Evolutionary conservation across 2,797 vertebrate species (phyloP).

Genomic region (Diplodus sargus): DNA sequence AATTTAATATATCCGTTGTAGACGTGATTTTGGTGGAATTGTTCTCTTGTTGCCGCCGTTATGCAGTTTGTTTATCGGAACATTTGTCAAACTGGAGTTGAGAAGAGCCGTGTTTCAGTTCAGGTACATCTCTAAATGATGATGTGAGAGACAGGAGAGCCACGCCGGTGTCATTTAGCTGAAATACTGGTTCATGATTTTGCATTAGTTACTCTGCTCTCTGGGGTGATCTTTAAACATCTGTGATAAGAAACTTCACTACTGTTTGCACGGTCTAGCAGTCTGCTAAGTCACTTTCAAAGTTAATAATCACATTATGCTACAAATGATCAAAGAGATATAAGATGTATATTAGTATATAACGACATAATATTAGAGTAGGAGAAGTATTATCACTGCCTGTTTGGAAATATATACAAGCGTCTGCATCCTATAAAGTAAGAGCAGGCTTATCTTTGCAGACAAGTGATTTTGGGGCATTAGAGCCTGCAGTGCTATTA

Average conservation of each 20-base stretch:
- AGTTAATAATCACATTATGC: slow-evolving; percentile 49
- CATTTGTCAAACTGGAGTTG: slow-evolving; percentile 46
- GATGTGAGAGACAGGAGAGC: slow-evolving; percentile 3
- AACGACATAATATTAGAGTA: slow-evolving; percentile 25
- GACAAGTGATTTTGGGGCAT: slow-evolving; percentile 4
- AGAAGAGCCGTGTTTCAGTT: slow-evolving; percentile 44
- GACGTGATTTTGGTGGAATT: slow-evolving; percentile 43
- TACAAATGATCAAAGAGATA: slow-evolving; percentile 63
- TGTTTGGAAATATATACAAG: slow-evolving; percentile 42
- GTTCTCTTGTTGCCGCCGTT: slow-evolving; percentile 36
- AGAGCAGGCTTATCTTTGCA: slow-evolving; percentile 16
- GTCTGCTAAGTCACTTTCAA: slow-evolving; percentile 51
- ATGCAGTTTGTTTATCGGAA: slow-evolving; percentile 35
- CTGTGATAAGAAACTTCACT: slow-evolving; percentile 26
- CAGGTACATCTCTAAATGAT: slow-evolving; percentile 48
- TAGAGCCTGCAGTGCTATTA: slow-evolving; percentile 35
- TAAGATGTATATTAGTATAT: slow-evolving; percentile 41
- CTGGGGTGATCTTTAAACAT: slow-evolving; percentile 5
- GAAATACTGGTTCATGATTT: slow-evolving; percentile 1
- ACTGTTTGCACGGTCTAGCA: slow-evolving; percentile 42
- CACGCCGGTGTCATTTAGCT: slow-evolving; percentile 5
- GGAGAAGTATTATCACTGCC: slow-evolving; percentile 24
- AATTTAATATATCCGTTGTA: slow-evolving; percentile 45
- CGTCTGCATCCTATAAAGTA: slow-evolving; percentile 31
- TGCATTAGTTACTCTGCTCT: not conserved